These are phyloP conservation scores for Gymnodraco acuticeps DNA, from an alignment of 2,797 vertebrate species.

Conservation along the genomic window DNA sequence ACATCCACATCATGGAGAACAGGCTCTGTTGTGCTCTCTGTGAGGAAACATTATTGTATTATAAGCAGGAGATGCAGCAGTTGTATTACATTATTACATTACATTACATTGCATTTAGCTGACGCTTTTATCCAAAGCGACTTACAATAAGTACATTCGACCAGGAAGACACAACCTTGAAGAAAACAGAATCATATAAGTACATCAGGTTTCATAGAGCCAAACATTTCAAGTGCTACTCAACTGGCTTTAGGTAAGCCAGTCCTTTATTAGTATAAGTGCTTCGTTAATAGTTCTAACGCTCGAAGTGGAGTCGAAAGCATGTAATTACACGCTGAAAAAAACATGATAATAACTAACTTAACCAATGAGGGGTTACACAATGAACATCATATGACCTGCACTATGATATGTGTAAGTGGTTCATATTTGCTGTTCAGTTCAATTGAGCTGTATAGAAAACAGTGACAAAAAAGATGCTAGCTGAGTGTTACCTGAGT, in stretches of 20 bases:
- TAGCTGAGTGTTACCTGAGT: slow-evolving; percentile 46
- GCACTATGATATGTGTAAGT: not conserved
- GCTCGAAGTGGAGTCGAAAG: no score
- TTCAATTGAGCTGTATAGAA: not conserved
- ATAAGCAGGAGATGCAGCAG: not conserved
- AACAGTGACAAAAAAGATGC: not conserved
- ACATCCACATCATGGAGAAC: slow-evolving; percentile 55
- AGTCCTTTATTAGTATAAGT: no score
- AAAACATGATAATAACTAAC: not conserved
- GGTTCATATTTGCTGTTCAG: not conserved
- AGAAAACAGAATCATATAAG: no score
- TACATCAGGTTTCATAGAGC: no score
- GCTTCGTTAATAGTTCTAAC: no score
- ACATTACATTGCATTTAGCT: no score
- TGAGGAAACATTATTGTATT: not conserved
- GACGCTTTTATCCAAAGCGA: no score
- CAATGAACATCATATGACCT: not conserved
- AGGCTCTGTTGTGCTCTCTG: not conserved
- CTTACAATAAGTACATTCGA: no score
- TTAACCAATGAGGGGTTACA: not conserved
- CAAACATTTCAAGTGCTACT: no score
- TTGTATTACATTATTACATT: no score
- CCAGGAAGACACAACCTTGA: no score
- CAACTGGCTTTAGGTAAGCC: no score
- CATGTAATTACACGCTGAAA: not conserved